Conservation (phyloP, 2,113 vertebrate species). For the Stegostoma tigrinum region DNA sequence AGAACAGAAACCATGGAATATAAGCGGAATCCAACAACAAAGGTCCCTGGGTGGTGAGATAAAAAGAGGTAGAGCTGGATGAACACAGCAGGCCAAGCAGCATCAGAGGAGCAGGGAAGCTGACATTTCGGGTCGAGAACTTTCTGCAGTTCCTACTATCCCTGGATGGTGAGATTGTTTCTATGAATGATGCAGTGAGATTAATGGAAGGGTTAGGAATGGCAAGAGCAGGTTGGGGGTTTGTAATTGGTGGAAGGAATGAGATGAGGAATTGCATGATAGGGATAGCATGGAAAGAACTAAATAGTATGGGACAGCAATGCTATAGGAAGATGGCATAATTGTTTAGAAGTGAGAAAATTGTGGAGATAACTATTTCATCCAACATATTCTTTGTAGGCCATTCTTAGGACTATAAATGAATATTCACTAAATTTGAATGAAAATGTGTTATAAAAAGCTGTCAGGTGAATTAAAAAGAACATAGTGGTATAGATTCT, state of each 20-base stretch:
- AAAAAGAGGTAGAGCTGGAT: no score
- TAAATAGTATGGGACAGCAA: background rate
- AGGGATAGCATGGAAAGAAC: background rate
- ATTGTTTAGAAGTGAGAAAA: background rate
- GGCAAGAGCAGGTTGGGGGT: background rate
- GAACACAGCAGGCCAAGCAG: no score
- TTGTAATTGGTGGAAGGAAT: background rate
- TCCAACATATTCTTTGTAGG: background rate
- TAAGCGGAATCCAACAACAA: background rate
- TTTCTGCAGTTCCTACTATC: no score
- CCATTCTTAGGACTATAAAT: background rate
- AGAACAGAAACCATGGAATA: background rate
- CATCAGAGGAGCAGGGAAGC: no score
- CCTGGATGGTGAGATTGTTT: background rate
- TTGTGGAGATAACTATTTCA: background rate
- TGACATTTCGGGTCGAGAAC: no score
- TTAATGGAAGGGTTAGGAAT: background rate
- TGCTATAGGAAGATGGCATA: background rate
- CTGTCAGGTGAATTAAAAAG: background rate
- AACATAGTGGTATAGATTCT: background rate
- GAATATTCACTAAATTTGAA: background rate
- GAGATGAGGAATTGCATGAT: background rate
- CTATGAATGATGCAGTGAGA: background rate
- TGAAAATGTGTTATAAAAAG: background rate
- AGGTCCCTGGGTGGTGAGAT: background rate